Conservation (phyloP, 2,113 vertebrate species). For the Gymnorhina tibicen region DNA sequence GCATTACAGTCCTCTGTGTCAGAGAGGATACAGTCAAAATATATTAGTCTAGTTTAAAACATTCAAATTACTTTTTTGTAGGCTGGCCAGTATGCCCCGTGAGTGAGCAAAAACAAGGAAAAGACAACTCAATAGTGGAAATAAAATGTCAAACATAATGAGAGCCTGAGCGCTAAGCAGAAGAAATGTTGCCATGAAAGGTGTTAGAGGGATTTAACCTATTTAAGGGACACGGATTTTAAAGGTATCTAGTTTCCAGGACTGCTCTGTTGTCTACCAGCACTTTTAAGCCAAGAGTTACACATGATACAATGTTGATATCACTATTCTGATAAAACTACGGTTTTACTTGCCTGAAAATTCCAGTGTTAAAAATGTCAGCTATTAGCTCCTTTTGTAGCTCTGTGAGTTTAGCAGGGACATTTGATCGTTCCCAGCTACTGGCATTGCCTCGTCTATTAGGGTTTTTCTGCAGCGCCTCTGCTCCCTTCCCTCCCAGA, state of each 20-base stretch:
- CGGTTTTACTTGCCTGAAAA: conserved; percentile 19
- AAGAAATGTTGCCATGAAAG: conserved; percentile 16
- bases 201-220: conserved; percentile 28
- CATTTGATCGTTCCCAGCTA: background rate
- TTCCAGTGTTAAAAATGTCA: background rate
- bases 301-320: background rate
- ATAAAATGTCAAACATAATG: conserved; percentile 57
- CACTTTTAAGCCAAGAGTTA: background rate
- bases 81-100: background rate
- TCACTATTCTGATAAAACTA: conserved; percentile 15
- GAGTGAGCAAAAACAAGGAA: conserved; percentile 30
- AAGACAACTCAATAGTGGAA: conserved; percentile 16
- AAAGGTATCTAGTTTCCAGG: conserved; percentile 7
- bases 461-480: background rate
- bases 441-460: background rate
- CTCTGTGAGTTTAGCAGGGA: background rate
- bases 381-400: background rate
- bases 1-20: conserved; percentile 22
- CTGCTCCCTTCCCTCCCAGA: background rate
- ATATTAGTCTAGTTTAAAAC: conserved; percentile 42
- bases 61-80: conserved; percentile 19
- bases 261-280: background rate
- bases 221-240: background rate
- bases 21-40: conserved; percentile 51
- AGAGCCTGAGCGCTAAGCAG: background rate